Conservation (phyloP, 2,797 vertebrate species). For the Cossypha caffra region DNA sequence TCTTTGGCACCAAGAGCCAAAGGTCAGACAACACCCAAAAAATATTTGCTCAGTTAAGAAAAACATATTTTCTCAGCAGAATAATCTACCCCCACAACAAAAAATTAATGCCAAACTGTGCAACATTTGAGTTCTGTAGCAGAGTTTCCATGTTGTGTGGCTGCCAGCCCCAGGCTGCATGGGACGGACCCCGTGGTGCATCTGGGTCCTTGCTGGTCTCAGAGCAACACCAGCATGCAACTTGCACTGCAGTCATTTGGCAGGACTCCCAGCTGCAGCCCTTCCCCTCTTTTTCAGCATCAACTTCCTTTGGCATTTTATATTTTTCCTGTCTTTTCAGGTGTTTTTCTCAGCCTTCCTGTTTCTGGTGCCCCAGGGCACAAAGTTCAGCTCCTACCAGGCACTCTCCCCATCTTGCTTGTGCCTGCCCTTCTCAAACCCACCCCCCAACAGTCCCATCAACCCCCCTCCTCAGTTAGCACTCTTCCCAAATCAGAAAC, state of each 20-base stretch:
- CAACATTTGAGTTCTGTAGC: neutral
- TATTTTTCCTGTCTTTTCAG: neutral
- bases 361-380: neutral
- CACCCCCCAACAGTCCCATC: neutral
- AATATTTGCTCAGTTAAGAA: neutral
- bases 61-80: neutral
- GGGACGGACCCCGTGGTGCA: rapidly evolving
- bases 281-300: neutral
- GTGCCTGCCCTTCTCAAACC: neutral
- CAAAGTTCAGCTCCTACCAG: neutral
- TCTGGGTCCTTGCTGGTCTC: neutral
- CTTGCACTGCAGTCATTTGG: neutral
- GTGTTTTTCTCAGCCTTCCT: neutral
- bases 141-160: neutral
- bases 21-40: neutral
- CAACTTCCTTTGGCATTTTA: neutral
- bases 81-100: neutral
- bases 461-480: neutral
- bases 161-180: neutral
- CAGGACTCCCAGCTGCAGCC: neutral
- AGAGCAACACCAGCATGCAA: neutral
- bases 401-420: too few species aligned
- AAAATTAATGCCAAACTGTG: neutral
- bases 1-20: neutral
- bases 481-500: neutral